Conservation (phyloP, 1,140 invertebrate species). For the Sesamia nonagrioides region DNA sequence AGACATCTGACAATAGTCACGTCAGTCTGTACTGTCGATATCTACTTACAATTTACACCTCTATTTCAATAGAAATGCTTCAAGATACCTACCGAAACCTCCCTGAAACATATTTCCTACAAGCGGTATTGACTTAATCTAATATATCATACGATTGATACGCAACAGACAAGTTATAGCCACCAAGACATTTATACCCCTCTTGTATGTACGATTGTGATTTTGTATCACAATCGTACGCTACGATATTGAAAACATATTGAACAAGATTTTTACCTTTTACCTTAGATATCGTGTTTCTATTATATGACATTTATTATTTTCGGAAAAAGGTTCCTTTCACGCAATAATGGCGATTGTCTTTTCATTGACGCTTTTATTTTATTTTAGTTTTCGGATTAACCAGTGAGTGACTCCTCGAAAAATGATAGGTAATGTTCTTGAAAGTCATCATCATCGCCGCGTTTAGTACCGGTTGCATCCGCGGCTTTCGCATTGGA, state of each 20-base stretch:
- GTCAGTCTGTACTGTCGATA: no score
- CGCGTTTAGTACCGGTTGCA: no score
- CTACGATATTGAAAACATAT: conserved; percentile 21
- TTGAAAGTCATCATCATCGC: no score
- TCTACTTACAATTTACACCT: no score
- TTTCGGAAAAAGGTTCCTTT: conserved; percentile 22
- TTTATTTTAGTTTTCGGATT: no score
- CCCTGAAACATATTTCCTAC: neutral
- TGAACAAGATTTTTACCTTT: conserved; percentile 26
- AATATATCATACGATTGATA: conserved; percentile 2
- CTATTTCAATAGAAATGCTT: no score
- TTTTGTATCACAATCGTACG: no score
- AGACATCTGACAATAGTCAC: no score
- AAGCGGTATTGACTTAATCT: neutral
- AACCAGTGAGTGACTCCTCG: no score
- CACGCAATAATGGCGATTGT: neutral
- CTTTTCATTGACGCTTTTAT: neutral
- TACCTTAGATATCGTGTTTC: neutral
- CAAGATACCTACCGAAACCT: neutral
- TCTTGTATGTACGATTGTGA: conserved; percentile 25
- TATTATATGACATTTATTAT: conserved; percentile 26
- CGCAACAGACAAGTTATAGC: neutral
- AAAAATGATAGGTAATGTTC: no score
- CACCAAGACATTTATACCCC: conserved; percentile 17
- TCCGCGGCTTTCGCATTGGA: no score